Percentiles rank a stretch among this genome's conserved stretches.
phyloP scores from a whole-genome alignment of 2,113 vertebrate genomes.

The Eurystomus gularis region DNA sequence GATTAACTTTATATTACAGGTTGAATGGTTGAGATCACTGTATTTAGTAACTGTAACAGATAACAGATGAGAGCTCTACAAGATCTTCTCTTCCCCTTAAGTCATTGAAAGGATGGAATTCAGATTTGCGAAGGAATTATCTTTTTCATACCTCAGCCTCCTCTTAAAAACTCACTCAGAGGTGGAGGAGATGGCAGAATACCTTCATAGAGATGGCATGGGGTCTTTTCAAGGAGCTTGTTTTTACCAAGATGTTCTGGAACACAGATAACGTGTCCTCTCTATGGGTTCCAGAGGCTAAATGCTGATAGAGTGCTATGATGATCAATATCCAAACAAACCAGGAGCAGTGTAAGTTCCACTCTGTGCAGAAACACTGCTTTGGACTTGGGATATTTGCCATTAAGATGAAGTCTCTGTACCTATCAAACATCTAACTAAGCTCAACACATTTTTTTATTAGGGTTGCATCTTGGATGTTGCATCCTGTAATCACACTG shows the following conservation, averaged over 20 bases:
- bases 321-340: not conserved
- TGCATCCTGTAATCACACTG: not conserved
- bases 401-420: not conserved
- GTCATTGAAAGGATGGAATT: not conserved
- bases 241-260: not conserved
- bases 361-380: not conserved
- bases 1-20: not conserved
- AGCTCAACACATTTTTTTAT: not conserved
- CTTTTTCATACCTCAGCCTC: not conserved
- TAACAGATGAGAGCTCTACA: not conserved
- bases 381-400: not conserved
- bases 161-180: not conserved
- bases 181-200: not conserved
- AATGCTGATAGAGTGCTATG: not conserved
- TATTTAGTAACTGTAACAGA: not conserved
- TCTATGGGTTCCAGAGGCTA: not conserved
- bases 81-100: not conserved
- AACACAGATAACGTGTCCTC: not conserved
- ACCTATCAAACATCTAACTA: not conserved
- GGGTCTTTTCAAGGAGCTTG: not conserved
- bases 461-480: not conserved
- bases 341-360: not conserved
- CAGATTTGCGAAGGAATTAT: not conserved
- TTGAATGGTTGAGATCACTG: not conserved
- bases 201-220: not conserved